Base-by-base conservation (phyloP, 2,113 vertebrate genomes). In the Numida meleagris region DNA sequence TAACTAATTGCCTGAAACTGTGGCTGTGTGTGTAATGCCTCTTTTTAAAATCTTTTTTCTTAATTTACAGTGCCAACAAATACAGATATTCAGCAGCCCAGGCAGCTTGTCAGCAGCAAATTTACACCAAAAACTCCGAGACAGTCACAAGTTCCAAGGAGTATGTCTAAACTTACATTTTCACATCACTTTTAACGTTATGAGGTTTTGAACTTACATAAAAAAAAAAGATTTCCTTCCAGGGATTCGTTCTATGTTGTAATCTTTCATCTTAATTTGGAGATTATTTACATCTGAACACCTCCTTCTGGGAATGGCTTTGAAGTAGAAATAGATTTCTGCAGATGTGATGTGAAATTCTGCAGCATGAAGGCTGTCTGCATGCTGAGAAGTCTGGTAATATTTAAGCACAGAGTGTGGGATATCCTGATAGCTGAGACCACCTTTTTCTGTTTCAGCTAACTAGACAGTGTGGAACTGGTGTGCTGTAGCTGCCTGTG, bases 101-200 rank as follows among this genome's bases (percentile, higher is more conserved):
- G n/a, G 71, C 33, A 74, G 27, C 85, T 42, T 59, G 57, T 14
- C 93, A 80, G 50, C 84, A 86, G 40, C 90, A 3, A 50, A 70
- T 29, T 70, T 95, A 97, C 92, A 84, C 82, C 86, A 92, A 57
- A 80, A 50, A 29, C 55, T 14, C 93, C 0, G 96, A 96, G 36
- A 81, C 78, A 0, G 4, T 95, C 43, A 29, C 71, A 63, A 86
- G 79, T 86, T 78, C 93, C 82, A 95, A 95, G 90, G 97, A 97
- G 31, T 97, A 97, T 5, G 96, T 97, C 78, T 98, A 96, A 96
- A 84, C 36, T 45, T 20, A 5, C 6, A 33, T 51, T 10, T 27
- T 43, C 27, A 58, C 59, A 63, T 33, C 78, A 16, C 45, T 76
- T 71, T 77, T 87, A 93, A 91, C 0, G 0, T 61, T 79, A 59